Evolutionary conservation across 2,888 invertebrate species (phyloP), one percentile per base, ranked within the genome.

Genomic region (Euproctis similis): DNA sequence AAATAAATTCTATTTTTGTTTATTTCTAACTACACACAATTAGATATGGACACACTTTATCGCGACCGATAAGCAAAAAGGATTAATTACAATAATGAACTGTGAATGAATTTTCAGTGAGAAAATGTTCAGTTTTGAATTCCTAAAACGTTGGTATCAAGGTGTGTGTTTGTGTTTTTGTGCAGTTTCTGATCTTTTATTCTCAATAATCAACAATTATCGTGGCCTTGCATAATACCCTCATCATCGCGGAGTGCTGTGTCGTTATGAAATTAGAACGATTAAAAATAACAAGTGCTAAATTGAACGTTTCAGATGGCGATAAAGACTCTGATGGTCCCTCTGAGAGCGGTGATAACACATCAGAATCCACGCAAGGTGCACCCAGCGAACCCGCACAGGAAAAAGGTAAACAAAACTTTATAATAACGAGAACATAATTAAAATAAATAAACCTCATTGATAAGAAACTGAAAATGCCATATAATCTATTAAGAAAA

Each of bases 301-400:
- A n/a, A n/a, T 48, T 36, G 48, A 35, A 42, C 45, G 26, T 49
- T 64, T 30, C 77, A 85, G 85, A 85, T 80, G 84, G 80, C 43
- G 82, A 80, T 49, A 85, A 85, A 59, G 85, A 85, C 40, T 82
- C 85, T n/a, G 85, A 85, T 50, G 82, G 78, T 1, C 80, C 76
- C 35, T 85, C 85, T 5, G 85, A 85, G 63, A 82, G 84, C 54
- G 85, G 82, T n/a, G 85, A 85, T 56, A 84, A 75, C 43, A 82
- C 82, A 17, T 84, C 84, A 25, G 84, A 84, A 47, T 80, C 82
- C 14, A 82, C 80, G 26, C 81, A 81, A 50, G 77, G 76, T 19
- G 65, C 74, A 13, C 53, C 72, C 30, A 81, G 76, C 52, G 82
- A 82, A 42, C 78, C 81, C 21, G 73, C 85, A 9, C 78, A 85